Evolutionary conservation across 2,888 invertebrate genomes (phyloP), one percentile per base, ranked within the genome.

Genomic region (Drosophila anceps): DNA sequence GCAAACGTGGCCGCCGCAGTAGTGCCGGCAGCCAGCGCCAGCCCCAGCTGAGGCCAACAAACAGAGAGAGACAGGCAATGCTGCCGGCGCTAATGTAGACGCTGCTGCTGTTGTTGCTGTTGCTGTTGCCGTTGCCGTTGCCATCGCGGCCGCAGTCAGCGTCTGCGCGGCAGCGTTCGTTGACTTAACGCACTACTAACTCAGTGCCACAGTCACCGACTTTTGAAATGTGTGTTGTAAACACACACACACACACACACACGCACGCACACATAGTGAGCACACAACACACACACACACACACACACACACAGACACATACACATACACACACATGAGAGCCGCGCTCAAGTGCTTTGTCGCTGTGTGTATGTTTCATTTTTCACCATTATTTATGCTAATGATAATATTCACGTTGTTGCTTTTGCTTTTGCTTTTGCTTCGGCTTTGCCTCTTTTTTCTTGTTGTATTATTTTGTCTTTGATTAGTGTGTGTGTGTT

Each of bases 141-240:
- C 70, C 66, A 69, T 57, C 68, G 74, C 72, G 65, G 73, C 76
- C 73, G 71, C 76, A 62, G 77, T 53, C 69, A 51, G 70, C 86
- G 84, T 80, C 81, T 76, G 76, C 78, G 88, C 88, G 88, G 65
- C 87, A 68, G 90, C 91, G 90, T 87, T 91, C 91, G 88, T 91
- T 91, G 91, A 91, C 91, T 91, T 89, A 89, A 90, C 90, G 91
- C 89, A 90, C 92, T 92, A 92, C 91, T 92, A 92, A 92, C 92
- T 92, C 90, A 92, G 89, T 92, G 91, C 91, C 92, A 92, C 90
- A 92, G 91, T 92, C 92, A 91, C 91, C 91, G 92, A 91, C 84
- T 90, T 91, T 91, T 79, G 80, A 87, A 86, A 81, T 85, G 82
- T 84, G 85, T 84, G 84, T 84, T 84, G 84, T 86, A 84, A 84